Evolutionary conservation across 2,797 vertebrate genomes (phyloP), one percentile per base, ranked within the genome.

Genomic region (Arremon aurantiirostris): DNA sequence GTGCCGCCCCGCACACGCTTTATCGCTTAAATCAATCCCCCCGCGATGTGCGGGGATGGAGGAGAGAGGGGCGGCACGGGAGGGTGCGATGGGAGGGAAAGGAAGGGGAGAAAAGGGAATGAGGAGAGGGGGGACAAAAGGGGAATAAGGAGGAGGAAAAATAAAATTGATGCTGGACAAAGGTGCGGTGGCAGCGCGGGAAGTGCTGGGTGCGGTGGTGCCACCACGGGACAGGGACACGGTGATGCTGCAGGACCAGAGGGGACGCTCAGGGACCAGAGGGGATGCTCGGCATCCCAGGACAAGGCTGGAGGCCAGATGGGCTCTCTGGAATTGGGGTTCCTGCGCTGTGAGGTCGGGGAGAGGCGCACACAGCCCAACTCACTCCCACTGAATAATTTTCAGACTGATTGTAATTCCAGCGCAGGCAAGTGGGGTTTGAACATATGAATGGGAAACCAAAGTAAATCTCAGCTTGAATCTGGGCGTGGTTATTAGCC

Each of bases 11-110:
- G 34, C 88, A 28, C 85, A 75, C 65, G 44, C 64, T 91, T n/a
- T 18, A 60, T 73, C 70, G 42, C 79, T 89, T 91, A 83, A 93
- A 96, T 81, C 90, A 89, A 80, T 49, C 93, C 20, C 70, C 24
- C 26, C 52, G 83, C 56, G 47, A 61, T 68, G 8, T 9, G 52
- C 23, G 22, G 90, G 52, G 81, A 49, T 39, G 83, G 65, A 2
- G 8, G 70, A 19, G 9, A 18, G 41, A 4, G 71, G 8, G 60
- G 89, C 18, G 46, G 34, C 85, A 76, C 2, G 14, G 55, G 79
- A 26, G 15, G 24, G 30, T 83, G 41, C 39, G 28, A 30, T 7
- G 66, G 52, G 59, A 83, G 63, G 34, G 56, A 12, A 26, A 57
- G 55, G n/a, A 35, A 7, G 14, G 44, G 0, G 35, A 35, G 35